Evolutionary conservation across 2,888 invertebrate species (phyloP).

Genomic region (Brenthis ino): DNA sequence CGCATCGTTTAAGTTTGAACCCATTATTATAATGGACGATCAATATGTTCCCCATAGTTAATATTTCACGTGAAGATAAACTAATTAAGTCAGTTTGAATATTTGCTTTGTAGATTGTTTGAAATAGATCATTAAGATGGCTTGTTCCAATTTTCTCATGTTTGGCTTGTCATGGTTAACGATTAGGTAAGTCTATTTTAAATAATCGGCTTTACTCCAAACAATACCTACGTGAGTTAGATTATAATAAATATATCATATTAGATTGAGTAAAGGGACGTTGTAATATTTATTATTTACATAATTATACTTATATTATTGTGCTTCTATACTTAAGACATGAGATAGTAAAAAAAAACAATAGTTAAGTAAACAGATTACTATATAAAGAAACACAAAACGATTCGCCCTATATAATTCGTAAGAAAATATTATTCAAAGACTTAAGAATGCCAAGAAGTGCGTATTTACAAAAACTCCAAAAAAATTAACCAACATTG

Average conservation of each 20-base stretch:
- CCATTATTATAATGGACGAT: conserved; percentile 76
- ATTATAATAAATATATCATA: background rate
- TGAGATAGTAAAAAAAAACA: too few relatives aligned
- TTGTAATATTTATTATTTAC: too few relatives aligned
- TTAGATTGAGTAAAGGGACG: background rate
- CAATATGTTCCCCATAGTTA: conserved; percentile 71
- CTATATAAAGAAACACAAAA: background rate
- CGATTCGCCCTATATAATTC: conserved; percentile 5
- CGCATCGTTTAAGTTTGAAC: conserved; percentile 64
- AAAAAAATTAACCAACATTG: conserved; percentile 38
- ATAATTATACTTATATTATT: too few relatives aligned
- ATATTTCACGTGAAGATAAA: conserved; percentile 66
- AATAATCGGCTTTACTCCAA: conserved; percentile 19
- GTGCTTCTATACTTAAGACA: too few relatives aligned
- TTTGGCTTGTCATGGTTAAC: conserved; percentile 30
- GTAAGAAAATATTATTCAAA: conserved; percentile 17
- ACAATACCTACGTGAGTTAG: background rate
- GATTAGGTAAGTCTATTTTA: conserved; percentile 21
- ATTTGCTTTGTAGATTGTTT: conserved; percentile 76
- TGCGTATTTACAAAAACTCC: conserved; percentile 19
- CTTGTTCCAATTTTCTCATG: conserved; percentile 50
- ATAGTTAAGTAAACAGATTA: background rate
- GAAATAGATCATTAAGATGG: conserved; percentile 67
- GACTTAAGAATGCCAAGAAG: conserved; percentile 14
- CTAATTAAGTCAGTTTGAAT: conserved; percentile 76